Evolutionary conservation across 2,888 invertebrate species (phyloP).

Genomic region (Pseudanteris insignis): DNA sequence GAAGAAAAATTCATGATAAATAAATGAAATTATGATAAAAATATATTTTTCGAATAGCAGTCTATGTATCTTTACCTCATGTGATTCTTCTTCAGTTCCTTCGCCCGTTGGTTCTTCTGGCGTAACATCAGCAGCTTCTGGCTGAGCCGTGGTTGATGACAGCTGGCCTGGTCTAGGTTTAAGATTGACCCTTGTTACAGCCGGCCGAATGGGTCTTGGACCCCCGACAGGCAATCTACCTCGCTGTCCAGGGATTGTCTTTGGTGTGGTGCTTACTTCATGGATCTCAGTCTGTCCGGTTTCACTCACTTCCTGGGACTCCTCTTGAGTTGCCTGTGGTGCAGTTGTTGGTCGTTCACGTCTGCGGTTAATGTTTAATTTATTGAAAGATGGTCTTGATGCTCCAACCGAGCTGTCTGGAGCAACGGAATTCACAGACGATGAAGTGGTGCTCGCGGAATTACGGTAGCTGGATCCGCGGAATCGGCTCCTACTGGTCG

Average conservation of each 20-base stretch:
- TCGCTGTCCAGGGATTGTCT: constrained; percentile 34
- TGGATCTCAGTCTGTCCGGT: constrained; percentile 39
- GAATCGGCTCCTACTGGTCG: constrained; percentile 53
- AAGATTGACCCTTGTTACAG: constrained; percentile 74
- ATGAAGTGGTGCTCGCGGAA: constrained; percentile 46
- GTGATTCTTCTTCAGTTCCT: constrained; percentile 64
- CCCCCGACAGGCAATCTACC: constrained; percentile 61
- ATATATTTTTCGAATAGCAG: too few relatives aligned
- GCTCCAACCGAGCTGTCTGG: constrained; percentile 40
- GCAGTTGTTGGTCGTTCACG: constrained; percentile 57
- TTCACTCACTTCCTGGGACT: constrained; percentile 48
- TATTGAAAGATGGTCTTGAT: constrained; percentile 56
- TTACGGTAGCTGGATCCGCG: constrained; percentile 53
- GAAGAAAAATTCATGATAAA: too few relatives aligned
- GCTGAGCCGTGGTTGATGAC: constrained; percentile 66
- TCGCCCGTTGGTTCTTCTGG: constrained; percentile 62
- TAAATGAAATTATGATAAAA: too few relatives aligned
- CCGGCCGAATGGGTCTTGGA: constrained; percentile 72
- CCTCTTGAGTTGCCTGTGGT: constrained; percentile 49
- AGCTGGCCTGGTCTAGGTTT: constrained; percentile 68
- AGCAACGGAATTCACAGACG: constrained; percentile 42
- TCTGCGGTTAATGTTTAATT: constrained; percentile 56
- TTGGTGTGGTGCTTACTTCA: constrained; percentile 38
- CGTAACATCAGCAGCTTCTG: constrained; percentile 52
- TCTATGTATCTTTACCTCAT: constrained; percentile 60